Evolutionary conservation across 2,888 invertebrate genomes (phyloP).

Genomic region (Helicoverpa assulta): DNA sequence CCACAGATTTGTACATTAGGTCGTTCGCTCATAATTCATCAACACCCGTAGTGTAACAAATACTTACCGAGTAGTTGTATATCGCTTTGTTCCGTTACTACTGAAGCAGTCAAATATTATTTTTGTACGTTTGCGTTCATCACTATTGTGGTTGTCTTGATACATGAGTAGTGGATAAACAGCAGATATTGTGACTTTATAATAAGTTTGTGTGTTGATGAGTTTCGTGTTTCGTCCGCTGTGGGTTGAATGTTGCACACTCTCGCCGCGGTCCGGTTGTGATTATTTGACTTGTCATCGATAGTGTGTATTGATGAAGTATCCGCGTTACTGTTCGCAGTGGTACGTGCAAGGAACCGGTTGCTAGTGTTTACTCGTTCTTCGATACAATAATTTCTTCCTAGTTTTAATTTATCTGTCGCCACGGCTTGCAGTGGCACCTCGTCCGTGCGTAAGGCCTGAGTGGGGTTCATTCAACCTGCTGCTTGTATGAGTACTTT

Average conservation of each 20-base stretch:
- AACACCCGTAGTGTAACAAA: conserved; percentile 77
- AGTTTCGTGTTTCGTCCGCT: conserved; percentile 64
- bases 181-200: conserved; percentile 80
- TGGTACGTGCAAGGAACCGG: conserved; percentile 26
- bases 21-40: conserved; percentile 63
- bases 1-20: conserved; percentile 73
- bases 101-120: conserved; percentile 78
- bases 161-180: conserved; percentile 59
- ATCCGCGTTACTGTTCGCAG: conserved; percentile 29
- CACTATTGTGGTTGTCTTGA: conserved; percentile 73
- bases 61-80: conserved; percentile 77
- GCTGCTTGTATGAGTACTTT: conserved; percentile 78
- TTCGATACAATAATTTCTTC: conserved; percentile 37
- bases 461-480: conserved; percentile 65
- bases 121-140: conserved; percentile 80
- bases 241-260: conserved; percentile 65
- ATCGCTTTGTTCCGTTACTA: conserved; percentile 78
- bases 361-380: conserved; percentile 18
- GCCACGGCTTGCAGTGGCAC: conserved; percentile 33
- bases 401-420: conserved; percentile 46
- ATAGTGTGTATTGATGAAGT: conserved; percentile 54
- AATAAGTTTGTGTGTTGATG: conserved; percentile 82
- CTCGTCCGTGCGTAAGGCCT: conserved; percentile 33
- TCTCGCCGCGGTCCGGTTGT: conserved; percentile 68
- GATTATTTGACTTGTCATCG: conserved; percentile 64